phyloP scores from a whole-genome alignment of 2,797 vertebrate genomes.

The Antennarius maculatus region DNA sequence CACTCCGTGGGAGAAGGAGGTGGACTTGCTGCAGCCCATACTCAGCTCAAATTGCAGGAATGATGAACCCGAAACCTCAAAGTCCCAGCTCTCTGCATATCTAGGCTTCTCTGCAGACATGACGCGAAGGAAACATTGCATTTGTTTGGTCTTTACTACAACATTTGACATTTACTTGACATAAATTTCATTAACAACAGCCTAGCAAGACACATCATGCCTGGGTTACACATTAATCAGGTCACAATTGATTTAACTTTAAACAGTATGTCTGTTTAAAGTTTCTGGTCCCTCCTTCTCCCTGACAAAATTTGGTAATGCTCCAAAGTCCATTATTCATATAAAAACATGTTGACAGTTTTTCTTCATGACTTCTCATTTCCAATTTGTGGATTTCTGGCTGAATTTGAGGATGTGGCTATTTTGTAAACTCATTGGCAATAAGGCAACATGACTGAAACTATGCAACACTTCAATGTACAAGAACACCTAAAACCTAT shows the following conservation, averaged over 20 bases:
- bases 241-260: too few species aligned
- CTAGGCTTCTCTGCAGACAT: slow-evolving; percentile 88
- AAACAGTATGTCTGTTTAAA: not conserved
- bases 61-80: slow-evolving; percentile 92
- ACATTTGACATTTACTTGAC: too few species aligned
- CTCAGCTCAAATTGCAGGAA: slow-evolving; percentile 97
- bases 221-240: too few species aligned
- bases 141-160: not conserved
- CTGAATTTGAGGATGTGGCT: not conserved
- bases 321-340: not conserved
- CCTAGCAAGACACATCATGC: too few species aligned
- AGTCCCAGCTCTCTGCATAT: slow-evolving; percentile 98
- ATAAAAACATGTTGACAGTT: not conserved
- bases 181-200: too few species aligned
- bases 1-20: slow-evolving; percentile 85
- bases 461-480: not conserved
- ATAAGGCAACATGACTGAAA: not conserved
- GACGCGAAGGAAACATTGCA: not conserved
- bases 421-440: not conserved
- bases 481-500: not conserved
- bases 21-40: slow-evolving; percentile 96
- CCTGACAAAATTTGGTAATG: not conserved
- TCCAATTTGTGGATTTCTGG: not conserved
- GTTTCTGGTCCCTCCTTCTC: not conserved
- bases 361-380: not conserved